Evolutionary conservation across 1,140 invertebrate genomes (phyloP).

Genomic region (Dufourea novaeangliae): DNA sequence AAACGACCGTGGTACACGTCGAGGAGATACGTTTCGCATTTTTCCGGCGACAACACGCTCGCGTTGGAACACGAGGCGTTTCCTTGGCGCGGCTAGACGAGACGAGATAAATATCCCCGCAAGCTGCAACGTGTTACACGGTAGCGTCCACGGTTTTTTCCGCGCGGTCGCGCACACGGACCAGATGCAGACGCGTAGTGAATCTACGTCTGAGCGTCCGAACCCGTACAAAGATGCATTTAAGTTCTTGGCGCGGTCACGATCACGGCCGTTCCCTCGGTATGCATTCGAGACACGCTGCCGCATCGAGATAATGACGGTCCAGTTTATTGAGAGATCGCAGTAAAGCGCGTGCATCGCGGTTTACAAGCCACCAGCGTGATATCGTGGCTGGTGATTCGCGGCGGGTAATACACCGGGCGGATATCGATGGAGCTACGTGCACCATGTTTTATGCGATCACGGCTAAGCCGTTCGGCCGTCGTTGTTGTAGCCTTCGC

Average conservation of each 20-base stretch:
- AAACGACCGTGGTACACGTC: background rate
- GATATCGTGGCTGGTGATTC: slow-evolving; percentile 26
- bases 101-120: slow-evolving; percentile 47
- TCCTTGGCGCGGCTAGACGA: slow-evolving; percentile 12
- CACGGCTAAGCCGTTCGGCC: too few species aligned
- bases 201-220: too few species aligned
- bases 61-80: slow-evolving; percentile 2
- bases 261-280: background rate
- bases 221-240: slow-evolving; percentile 32
- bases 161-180: background rate
- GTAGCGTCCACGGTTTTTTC: slow-evolving; percentile 48
- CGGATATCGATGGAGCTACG: slow-evolving; percentile 47
- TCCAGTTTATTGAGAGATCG: slow-evolving; percentile 65
- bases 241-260: slow-evolving; percentile 12
- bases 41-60: slow-evolving; percentile 28
- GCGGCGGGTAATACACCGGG: background rate
- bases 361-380: slow-evolving; percentile 47
- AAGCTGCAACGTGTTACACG: slow-evolving; percentile 63
- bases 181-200: background rate
- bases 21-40: slow-evolving; percentile 4
- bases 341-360: slow-evolving; percentile 40
- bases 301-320: slow-evolving; percentile 57
- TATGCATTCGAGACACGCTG: slow-evolving; percentile 30
- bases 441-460: slow-evolving; percentile 14
- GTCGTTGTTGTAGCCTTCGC: background rate